Evolutionary conservation across 2,888 invertebrate genomes (phyloP).

Genomic region (Plebejus melissa): DNA sequence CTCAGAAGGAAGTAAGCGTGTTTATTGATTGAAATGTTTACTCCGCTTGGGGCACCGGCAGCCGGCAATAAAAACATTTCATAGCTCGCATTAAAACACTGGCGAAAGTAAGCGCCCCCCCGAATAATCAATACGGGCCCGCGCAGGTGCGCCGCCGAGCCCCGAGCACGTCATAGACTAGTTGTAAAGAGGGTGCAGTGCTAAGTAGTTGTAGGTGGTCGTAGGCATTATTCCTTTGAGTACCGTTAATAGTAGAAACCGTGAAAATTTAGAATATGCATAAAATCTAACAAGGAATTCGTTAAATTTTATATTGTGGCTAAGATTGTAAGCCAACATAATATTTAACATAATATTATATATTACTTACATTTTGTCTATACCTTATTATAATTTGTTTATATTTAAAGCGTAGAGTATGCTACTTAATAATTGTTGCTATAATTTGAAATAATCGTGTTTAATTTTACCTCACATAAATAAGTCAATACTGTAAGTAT

Average conservation of each 20-base stretch:
- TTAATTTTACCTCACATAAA: no score
- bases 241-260: neutral
- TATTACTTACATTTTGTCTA: no score
- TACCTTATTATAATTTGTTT: no score
- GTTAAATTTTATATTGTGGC: no score
- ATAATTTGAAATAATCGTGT: no score
- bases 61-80: conserved; percentile 75
- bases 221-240: neutral
- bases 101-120: conserved; percentile 72
- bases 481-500: no score
- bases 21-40: conserved; percentile 56
- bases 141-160: conserved; percentile 61
- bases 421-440: no score
- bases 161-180: conserved; percentile 33
- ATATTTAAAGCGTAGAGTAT: no score
- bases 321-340: no score
- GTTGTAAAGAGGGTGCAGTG: neutral
- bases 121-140: conserved; percentile 63
- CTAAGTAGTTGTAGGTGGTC: neutral
- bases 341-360: no score
- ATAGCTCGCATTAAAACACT: conserved; percentile 74
- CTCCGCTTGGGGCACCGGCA: conserved; percentile 53
- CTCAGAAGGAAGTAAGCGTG: conserved; percentile 11
- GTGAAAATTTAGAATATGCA: no score
- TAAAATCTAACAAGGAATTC: no score